Conservation (phyloP, 2,113 vertebrate genomes). For the Hiodon alosoides region DNA sequence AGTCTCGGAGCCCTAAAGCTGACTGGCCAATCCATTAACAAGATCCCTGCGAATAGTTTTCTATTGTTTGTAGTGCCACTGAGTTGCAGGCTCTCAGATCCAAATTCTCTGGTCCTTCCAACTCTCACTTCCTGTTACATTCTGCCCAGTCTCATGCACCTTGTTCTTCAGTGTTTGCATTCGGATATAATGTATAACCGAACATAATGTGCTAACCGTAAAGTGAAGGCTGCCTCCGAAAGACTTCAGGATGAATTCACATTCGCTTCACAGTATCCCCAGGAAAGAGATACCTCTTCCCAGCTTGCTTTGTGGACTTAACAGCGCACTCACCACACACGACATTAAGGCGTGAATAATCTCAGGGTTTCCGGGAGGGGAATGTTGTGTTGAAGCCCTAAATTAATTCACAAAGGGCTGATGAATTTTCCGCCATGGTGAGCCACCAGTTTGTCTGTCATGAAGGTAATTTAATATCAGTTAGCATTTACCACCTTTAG, state of each 20-base stretch:
- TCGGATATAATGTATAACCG: neutral
- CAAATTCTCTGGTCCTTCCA: too few species aligned
- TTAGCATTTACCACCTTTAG: conserved; percentile 37
- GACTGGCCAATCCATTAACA: too few species aligned
- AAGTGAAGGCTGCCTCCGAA: neutral
- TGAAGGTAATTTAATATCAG: conserved; percentile 38
- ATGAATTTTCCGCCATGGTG: neutral
- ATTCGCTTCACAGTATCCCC: neutral
- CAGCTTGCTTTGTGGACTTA: neutral
- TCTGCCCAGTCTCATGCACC: neutral
- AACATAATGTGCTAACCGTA: neutral
- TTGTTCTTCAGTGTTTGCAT: neutral
- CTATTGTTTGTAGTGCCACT: too few species aligned
- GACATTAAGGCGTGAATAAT: neutral
- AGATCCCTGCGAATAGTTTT: too few species aligned
- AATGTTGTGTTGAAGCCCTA: neutral
- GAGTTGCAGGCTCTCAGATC: too few species aligned
- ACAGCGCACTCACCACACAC: neutral
- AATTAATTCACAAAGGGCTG: neutral
- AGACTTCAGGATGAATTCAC: too few species aligned
- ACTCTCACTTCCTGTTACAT: neutral
- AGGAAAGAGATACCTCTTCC: neutral
- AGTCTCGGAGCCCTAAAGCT: too few species aligned
- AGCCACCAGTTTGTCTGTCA: neutral
- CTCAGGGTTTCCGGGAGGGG: neutral